Percentiles rank a stretch among this genome's conserved stretches.
These are phyloP conservation scores for Xestia rhomboidea DNA, from an alignment of 2,888 invertebrate species.

Conservation along the genomic window DNA sequence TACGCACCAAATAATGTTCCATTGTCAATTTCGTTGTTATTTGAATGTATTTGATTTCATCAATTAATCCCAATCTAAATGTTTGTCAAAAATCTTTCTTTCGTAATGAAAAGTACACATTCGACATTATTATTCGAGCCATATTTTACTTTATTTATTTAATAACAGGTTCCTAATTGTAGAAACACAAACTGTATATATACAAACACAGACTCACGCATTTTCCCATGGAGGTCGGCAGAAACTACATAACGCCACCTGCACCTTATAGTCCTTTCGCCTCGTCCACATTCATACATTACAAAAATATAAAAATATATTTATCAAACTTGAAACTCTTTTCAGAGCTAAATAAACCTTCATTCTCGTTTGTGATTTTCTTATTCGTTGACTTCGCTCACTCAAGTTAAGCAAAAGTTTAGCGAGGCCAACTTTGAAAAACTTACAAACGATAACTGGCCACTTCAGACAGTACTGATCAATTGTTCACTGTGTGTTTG, in stretches of 20 bases:
- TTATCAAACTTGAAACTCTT: neutral
- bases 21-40: slow-evolving; percentile 6
- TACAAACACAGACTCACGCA: neutral
- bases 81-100: neutral
- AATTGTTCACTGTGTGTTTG: neutral
- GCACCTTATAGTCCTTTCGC: neutral
- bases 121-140: neutral
- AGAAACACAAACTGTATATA: too few relatives aligned
- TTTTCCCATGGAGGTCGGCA: neutral
- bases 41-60: slow-evolving; percentile 21
- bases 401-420: slow-evolving; percentile 18
- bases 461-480: neutral
- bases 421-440: neutral
- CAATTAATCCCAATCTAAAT: slow-evolving; percentile 1
- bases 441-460: slow-evolving; percentile 10
- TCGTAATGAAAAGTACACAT: slow-evolving; percentile 3
- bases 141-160: neutral
- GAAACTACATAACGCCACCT: neutral
- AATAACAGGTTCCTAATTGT: neutral
- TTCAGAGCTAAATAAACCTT: neutral
- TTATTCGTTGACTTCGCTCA: neutral
- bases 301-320: neutral
- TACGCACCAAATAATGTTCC: neutral
- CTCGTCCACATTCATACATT: neutral
- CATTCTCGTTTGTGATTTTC: slow-evolving; percentile 11